These are phyloP conservation scores for Ecliptopera silaceata DNA, from an alignment of 2,888 invertebrate genomes.

Conservation along the genomic window DNA sequence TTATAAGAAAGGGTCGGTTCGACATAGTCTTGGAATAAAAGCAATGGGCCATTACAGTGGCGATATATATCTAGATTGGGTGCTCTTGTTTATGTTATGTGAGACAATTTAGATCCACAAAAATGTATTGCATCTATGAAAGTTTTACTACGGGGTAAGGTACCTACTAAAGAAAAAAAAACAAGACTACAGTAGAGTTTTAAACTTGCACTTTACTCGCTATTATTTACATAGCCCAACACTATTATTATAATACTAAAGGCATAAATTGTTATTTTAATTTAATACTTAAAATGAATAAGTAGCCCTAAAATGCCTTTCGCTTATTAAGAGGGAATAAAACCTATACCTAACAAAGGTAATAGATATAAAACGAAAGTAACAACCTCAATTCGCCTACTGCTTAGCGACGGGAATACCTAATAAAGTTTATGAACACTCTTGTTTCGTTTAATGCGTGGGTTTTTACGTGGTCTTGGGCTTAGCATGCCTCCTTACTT, in stretches of 20 bases:
- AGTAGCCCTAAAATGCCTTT: slow-evolving; percentile 17
- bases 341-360: slow-evolving; percentile 21
- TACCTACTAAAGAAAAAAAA: too few relatives aligned
- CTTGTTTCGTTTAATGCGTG: slow-evolving; percentile 16
- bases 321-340: slow-evolving; percentile 20
- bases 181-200: too few relatives aligned
- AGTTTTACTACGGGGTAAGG: too few relatives aligned
- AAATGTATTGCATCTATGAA: background rate
- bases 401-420: slow-evolving; percentile 24
- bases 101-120: background rate
- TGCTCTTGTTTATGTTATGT: background rate
- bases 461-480: slow-evolving; percentile 18
- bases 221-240: too few relatives aligned
- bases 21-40: background rate
- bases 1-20: background rate
- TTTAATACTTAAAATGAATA: slow-evolving; percentile 8
- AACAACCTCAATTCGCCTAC: slow-evolving; percentile 19
- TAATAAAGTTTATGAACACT: slow-evolving; percentile 26
- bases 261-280: background rate
- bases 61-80: background rate
- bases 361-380: slow-evolving; percentile 20
- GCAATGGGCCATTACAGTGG: background rate
- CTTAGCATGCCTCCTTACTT: background rate
- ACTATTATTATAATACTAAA: too few relatives aligned
- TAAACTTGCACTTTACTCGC: too few relatives aligned